A percentile compares a stretch with the other conserved stretches of the same genome.
Conservation (phyloP, 2,797 vertebrate genomes). For the Cossypha dichroa region DNA sequence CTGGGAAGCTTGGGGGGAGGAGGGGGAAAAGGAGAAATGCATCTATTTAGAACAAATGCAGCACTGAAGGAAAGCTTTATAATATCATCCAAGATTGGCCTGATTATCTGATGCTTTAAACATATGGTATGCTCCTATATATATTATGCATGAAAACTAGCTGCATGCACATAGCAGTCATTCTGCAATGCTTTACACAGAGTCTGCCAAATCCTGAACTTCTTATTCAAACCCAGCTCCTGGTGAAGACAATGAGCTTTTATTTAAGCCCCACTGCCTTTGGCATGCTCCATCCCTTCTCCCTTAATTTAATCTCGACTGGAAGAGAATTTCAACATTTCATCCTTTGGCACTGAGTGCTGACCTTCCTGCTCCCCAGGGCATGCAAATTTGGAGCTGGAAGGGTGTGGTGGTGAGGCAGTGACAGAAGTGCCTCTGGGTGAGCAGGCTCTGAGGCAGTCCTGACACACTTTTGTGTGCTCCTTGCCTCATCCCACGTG, state of each 20-base stretch:
- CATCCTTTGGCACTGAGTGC: neutral
- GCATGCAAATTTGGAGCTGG: neutral
- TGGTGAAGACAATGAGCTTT: slow-evolving; percentile 2
- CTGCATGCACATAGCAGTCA: slow-evolving; percentile 32
- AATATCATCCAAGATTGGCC: neutral
- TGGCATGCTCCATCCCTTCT: neutral
- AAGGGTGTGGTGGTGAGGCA: neutral
- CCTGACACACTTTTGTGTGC: neutral
- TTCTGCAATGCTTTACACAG: slow-evolving; percentile 5
- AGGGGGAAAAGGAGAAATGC: neutral
- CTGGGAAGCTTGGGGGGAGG: neutral
- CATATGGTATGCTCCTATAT: slow-evolving; percentile 58
- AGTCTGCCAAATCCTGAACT: slow-evolving; percentile 30
- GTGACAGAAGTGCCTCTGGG: neutral
- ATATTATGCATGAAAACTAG: slow-evolving; percentile 43
- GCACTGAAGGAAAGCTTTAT: slow-evolving; percentile 2
- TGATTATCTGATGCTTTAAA: slow-evolving; percentile 37
- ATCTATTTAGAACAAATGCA: slow-evolving; percentile 55
- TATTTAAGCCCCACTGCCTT: neutral
- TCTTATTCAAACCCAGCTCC: neutral
- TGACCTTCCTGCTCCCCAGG: neutral
- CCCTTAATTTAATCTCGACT: neutral
- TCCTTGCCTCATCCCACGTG: neutral
- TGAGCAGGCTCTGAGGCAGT: neutral
- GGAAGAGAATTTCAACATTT: neutral